Conservation (phyloP, 2,113 vertebrate species). For the Rhynchomys soricoides region DNA sequence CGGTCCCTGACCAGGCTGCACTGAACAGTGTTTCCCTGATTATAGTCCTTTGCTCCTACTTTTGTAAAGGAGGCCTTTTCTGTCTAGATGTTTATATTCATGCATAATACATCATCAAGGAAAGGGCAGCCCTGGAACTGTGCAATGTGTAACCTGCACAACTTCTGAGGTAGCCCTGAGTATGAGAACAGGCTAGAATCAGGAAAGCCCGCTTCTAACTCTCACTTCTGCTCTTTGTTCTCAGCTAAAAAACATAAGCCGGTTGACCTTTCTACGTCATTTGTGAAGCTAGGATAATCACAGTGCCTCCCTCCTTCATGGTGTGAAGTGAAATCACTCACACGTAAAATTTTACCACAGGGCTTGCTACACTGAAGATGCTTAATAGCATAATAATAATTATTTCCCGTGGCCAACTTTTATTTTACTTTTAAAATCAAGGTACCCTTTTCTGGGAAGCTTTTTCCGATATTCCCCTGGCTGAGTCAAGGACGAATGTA, state of each 20-base stretch:
- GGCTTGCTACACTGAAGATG: background rate
- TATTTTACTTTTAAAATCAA: constrained; percentile 19
- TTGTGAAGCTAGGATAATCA: constrained; percentile 36
- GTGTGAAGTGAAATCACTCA: background rate
- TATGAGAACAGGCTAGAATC: background rate
- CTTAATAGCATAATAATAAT: background rate
- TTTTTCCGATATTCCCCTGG: background rate
- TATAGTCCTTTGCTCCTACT: background rate
- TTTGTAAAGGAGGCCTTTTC: background rate
- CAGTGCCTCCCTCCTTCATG: background rate
- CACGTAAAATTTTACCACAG: background rate
- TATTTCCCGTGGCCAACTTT: background rate
- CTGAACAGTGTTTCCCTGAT: background rate
- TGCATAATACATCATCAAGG: background rate
- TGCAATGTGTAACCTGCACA: background rate
- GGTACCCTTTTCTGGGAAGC: background rate
- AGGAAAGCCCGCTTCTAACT: background rate
- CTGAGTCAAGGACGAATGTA: background rate
- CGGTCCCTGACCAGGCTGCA: background rate
- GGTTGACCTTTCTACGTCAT: background rate
- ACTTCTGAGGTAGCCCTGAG: background rate
- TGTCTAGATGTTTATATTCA: background rate
- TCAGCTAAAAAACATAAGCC: background rate
- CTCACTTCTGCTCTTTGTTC: background rate
- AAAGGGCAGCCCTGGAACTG: background rate